Conservation (phyloP, 2,888 invertebrate species). For the Cryptocheilus praepositus region DNA sequence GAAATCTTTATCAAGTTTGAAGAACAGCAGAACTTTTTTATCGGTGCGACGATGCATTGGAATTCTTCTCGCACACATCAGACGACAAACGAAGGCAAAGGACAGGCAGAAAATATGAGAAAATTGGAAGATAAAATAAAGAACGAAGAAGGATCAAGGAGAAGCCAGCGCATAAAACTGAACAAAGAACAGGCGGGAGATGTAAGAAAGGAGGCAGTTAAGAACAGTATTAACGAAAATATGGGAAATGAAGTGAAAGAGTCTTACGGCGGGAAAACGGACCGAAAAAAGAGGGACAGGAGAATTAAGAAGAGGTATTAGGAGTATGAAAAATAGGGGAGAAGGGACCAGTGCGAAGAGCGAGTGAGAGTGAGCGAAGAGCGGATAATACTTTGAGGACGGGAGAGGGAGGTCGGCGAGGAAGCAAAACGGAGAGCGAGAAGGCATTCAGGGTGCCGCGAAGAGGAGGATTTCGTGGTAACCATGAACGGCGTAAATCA, state of each 20-base stretch:
- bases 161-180: too few species aligned
- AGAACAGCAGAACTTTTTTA: background rate
- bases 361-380: background rate
- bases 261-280: background rate
- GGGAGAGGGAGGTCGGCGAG: conserved; percentile 9
- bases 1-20: background rate
- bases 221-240: too few species aligned
- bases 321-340: too few species aligned
- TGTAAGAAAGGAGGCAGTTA: too few species aligned
- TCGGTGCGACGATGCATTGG: conserved; percentile 4
- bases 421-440: conserved; percentile 6
- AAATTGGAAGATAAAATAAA: too few species aligned
- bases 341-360: too few species aligned
- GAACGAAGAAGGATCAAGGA: too few species aligned
- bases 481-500: conserved; percentile 67
- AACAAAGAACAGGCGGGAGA: too few species aligned
- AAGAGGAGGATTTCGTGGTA: conserved; percentile 57
- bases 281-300: background rate
- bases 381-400: background rate
- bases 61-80: background rate
- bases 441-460: conserved; percentile 39
- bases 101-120: background rate
- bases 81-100: background rate
- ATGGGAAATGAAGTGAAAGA: background rate
- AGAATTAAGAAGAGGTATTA: background rate